These are phyloP conservation scores for Fukomys damarensis DNA, from an alignment of 2,113 vertebrate species.

Conservation along the genomic window DNA sequence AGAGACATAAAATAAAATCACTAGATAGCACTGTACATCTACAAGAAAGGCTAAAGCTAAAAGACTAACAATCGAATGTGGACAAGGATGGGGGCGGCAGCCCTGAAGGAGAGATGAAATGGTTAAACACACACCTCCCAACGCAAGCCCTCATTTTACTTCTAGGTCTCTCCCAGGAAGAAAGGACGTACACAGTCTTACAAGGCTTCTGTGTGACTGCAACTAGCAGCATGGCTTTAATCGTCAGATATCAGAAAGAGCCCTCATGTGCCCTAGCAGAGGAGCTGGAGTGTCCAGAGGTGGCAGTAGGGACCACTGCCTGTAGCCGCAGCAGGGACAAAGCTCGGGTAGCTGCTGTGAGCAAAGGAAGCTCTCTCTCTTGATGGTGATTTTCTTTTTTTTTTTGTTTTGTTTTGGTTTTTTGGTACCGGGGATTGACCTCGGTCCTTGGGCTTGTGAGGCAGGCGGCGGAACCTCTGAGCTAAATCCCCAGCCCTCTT, in stretches of 20 bases:
- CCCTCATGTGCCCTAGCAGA: background rate
- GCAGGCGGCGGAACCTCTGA: no score
- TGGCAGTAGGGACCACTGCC: no score
- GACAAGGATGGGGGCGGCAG: background rate
- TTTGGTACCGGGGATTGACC: no score
- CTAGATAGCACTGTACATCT: background rate
- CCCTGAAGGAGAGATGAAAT: fast-evolving
- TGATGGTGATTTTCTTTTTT: no score
- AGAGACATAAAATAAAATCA: background rate
- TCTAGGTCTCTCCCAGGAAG: background rate
- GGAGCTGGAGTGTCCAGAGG: fast-evolving
- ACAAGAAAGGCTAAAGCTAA: fast-evolving
- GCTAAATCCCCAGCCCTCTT: no score
- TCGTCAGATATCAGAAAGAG: background rate
- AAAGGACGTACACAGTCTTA: background rate
- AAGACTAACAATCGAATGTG: fast-evolving
- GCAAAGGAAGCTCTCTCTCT: background rate
- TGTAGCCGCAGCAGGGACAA: no score
- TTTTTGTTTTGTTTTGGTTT: no score
- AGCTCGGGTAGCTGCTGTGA: background rate
- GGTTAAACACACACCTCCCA: background rate
- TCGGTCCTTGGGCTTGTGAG: no score
- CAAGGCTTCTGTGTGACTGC: background rate
- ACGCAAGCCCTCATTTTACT: background rate
- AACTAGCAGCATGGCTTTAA: background rate